Conservation (phyloP, 2,797 vertebrate species). For the Hydrolagus colliei region DNA sequence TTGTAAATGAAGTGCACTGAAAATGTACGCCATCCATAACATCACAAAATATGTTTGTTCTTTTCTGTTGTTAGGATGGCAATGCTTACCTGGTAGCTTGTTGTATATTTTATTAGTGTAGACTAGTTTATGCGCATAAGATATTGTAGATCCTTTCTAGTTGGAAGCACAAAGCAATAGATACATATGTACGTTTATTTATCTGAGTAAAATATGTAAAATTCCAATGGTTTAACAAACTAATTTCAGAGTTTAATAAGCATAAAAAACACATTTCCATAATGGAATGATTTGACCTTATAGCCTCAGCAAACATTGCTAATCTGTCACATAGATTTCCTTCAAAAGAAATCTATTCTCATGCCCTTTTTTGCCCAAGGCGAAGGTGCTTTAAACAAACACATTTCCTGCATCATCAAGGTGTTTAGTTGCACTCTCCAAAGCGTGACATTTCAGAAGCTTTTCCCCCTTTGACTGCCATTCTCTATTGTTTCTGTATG, state of each 20-base stretch:
- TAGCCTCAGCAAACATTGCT: not conserved
- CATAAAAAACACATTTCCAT: not conserved
- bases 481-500: conserved; percentile 38
- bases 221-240: not conserved
- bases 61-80: not conserved
- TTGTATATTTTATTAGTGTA: not conserved
- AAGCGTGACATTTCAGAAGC: conserved; percentile 43
- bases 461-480: conserved; percentile 38
- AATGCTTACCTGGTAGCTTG: not conserved
- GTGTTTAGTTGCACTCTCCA: conserved; percentile 52
- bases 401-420: conserved; percentile 41
- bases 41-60: conserved; percentile 1
- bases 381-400: conserved; percentile 16
- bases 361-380: not conserved
- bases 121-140: not conserved
- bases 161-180: not conserved
- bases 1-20: conserved; percentile 18
- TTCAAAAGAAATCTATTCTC: not conserved
- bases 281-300: not conserved
- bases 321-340: not conserved
- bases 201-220: not conserved
- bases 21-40: not conserved
- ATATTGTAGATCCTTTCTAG: not conserved
- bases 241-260: not conserved
- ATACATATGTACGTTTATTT: not conserved